A percentile compares a stretch with the other conserved stretches of the same genome.
Evolutionary conservation across 2,113 vertebrate genomes (phyloP).

Genomic region (Anarrhichthys ocellatus): DNA sequence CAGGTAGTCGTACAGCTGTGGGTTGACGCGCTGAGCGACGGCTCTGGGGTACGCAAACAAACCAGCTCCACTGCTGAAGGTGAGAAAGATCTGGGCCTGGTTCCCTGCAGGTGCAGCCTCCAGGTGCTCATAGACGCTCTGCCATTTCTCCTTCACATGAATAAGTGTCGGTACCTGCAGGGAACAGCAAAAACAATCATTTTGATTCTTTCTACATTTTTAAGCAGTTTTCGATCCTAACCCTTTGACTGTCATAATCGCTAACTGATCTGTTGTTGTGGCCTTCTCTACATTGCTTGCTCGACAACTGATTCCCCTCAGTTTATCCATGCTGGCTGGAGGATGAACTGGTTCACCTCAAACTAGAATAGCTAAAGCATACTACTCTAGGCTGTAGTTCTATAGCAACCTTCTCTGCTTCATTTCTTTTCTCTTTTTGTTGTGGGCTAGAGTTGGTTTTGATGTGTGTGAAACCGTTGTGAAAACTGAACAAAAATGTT

Average conservation of each 20-base stretch:
- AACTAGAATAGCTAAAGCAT: neutral
- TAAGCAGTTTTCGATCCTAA: neutral
- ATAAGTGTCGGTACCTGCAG: conserved; percentile 80
- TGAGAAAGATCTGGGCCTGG: conserved; percentile 82
- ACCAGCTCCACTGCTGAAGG: conserved; percentile 86
- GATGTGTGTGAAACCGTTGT: neutral
- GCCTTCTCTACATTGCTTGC: neutral
- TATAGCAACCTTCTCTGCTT: neutral
- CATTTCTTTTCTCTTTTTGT: neutral
- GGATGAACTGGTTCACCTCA: neutral
- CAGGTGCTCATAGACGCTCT: conserved; percentile 79
- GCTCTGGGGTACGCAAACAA: conserved; percentile 83
- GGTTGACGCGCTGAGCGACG: conserved; percentile 82
- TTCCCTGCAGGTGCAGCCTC: conserved; percentile 74
- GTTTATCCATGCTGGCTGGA: neutral
- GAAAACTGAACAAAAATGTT: neutral
- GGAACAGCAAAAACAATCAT: neutral
- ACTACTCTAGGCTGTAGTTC: neutral
- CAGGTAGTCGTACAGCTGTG: conserved; percentile 81
- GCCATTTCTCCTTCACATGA: conserved; percentile 83
- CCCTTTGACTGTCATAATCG: neutral
- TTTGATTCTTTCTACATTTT: neutral
- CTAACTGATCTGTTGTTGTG: neutral
- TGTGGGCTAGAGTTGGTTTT: neutral
- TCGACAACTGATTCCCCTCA: neutral